These are phyloP conservation scores for Paramormyrops hopkinsi DNA, from an alignment of 2,797 vertebrate genomes.

Conservation along the genomic window DNA sequence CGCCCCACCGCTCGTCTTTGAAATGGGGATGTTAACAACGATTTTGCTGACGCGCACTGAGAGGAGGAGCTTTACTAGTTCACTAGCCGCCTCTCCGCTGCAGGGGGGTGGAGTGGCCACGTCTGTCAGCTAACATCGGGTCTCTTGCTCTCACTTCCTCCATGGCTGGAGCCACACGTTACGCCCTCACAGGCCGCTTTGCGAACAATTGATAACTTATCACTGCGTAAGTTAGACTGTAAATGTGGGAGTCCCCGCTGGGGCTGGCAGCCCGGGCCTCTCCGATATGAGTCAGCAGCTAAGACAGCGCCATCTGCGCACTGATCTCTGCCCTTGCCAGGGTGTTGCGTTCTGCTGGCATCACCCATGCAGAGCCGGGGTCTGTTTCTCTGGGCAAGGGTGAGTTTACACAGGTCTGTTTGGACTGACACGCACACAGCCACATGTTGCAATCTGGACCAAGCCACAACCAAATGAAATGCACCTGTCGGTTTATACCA, in stretches of 20 bases:
- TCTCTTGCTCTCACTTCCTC: not conserved
- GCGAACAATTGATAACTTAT: not conserved
- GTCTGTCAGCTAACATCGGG: not conserved
- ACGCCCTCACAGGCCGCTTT: not conserved
- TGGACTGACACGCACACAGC: not conserved
- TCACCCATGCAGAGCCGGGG: not conserved
- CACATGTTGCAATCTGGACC: not conserved
- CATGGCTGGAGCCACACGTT: not conserved
- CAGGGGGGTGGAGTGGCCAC: not conserved
- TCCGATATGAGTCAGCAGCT: not conserved
- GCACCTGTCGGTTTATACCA: not conserved
- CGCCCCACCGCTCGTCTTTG: not conserved
- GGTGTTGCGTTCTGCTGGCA: constrained; percentile 9
- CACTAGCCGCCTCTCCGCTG: not conserved
- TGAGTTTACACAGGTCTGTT: not conserved
- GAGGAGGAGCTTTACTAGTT: not conserved
- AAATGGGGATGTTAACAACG: not conserved
- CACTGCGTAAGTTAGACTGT: not conserved
- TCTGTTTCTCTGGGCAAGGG: not conserved
- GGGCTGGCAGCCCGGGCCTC: not conserved
- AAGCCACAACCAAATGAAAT: not conserved
- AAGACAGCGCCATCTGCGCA: not conserved
- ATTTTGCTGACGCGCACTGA: not conserved
- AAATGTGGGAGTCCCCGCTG: not conserved
- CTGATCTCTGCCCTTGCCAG: not conserved